Conservation (phyloP, 2,888 invertebrate genomes). For the Ptychoptera contaminata region DNA sequence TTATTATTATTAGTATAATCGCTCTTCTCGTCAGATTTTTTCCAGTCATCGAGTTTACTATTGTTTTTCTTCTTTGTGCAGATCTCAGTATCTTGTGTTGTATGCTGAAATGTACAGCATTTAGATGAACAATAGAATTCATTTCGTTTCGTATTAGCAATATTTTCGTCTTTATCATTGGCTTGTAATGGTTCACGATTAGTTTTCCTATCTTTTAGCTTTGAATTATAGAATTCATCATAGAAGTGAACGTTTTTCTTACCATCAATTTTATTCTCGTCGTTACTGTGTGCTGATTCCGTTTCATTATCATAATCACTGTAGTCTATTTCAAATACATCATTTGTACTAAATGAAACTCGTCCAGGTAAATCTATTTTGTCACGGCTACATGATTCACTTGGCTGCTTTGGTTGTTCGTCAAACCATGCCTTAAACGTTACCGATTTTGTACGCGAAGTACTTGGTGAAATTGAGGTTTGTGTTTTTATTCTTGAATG, state of each 20-base stretch:
- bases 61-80: background rate
- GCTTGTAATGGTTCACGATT: background rate
- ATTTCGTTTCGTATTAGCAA: constrained; percentile 18
- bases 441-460: background rate
- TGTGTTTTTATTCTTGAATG: background rate
- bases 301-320: constrained; percentile 27
- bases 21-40: background rate
- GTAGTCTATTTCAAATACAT: constrained; percentile 18
- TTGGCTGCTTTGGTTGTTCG: constrained; percentile 1
- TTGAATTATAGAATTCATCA: constrained; percentile 19
- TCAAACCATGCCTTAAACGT: constrained; percentile 2
- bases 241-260: constrained; percentile 27
- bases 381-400: constrained; percentile 1
- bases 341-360: constrained; percentile 25
- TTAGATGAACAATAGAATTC: constrained; percentile 22
- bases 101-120: constrained; percentile 22
- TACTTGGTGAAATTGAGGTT: background rate
- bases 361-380: constrained; percentile 27
- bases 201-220: constrained; percentile 9
- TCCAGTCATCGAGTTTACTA: constrained; percentile 1
- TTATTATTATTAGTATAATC: constrained; percentile 3
- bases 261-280: constrained; percentile 6
- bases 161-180: constrained; percentile 14
- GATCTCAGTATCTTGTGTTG: background rate
- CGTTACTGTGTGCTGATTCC: constrained; percentile 13